A percentile compares a stretch with the other conserved stretches of the same genome.
Evolutionary conservation across 1,140 invertebrate genomes (phyloP).

Genomic region (Drosophila arawakana): DNA sequence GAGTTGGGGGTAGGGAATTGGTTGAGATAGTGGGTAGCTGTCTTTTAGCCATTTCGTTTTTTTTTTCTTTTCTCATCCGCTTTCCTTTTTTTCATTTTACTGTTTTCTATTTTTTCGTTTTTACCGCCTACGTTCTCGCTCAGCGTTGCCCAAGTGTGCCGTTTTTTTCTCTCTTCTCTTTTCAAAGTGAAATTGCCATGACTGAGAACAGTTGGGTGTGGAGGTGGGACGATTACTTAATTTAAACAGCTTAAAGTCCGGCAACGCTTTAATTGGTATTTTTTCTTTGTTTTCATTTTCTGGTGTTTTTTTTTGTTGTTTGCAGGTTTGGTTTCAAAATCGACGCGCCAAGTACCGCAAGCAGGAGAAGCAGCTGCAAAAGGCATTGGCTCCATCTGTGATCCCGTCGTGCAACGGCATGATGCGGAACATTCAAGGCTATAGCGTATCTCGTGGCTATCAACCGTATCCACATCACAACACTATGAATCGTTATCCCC

Average conservation of each 20-base stretch:
- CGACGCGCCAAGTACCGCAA: constrained; percentile 98
- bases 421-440: constrained; percentile 98
- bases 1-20: not conserved
- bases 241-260: constrained; percentile 49
- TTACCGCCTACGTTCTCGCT: not conserved
- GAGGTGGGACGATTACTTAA: constrained; percentile 22
- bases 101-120: constrained; percentile 1
- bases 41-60: constrained; percentile 16
- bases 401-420: constrained; percentile 97
- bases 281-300: not conserved
- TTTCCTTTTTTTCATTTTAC: constrained; percentile 36
- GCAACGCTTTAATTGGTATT: constrained; percentile 47
- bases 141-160: constrained; percentile 24
- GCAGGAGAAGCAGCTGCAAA: constrained; percentile 99
- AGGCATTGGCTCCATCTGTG: constrained; percentile 94
- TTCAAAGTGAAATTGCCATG: constrained; percentile 43
- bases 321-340: constrained; percentile 94
- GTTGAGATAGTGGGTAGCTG: not conserved
- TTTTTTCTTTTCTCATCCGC: constrained; percentile 34
- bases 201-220: not conserved
- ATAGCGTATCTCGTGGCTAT: constrained; percentile 91
- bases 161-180: constrained; percentile 4
- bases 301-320: not conserved
- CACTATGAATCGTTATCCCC: constrained; percentile 97
- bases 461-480: constrained; percentile 97